Evolutionary conservation across 1,140 invertebrate species (phyloP), one percentile per base, ranked within the genome.

Genomic region (Telenomus remus): DNA sequence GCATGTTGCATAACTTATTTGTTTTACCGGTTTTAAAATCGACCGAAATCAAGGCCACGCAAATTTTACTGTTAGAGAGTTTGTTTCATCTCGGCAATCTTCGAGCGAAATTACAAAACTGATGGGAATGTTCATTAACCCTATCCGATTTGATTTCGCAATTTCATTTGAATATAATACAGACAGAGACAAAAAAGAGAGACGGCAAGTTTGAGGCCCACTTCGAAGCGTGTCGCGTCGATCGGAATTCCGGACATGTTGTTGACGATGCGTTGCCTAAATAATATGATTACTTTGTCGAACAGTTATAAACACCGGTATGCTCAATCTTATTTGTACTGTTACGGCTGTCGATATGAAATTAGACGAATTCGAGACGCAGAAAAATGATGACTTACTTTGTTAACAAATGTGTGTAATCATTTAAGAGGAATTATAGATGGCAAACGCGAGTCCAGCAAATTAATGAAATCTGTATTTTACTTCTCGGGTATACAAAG

Each of bases 221-320:
- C 50, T 60, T 49, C 49, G 4, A 19, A n/a, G 9, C 42, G 15
- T 43, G 16, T 16, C 51, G 27, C 13, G 27, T 60, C 43, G 53
- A 72, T 72, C 59, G 19, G 47, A 72, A 64, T 53, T 15, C 39
- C n/a, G 57, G 13, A 27, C 57, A 33, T 47, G 49, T 55, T 54
- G 66, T 42, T 54, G 50, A 15, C 19, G 51, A 57, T 35, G 49
- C 48, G 48, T 60, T 44, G 60, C 48, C 43, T 65, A 73, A 73
- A 73, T 73, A 73, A 73, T 60, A 73, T 73, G 12, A 73, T 73
- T 65, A 66, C 50, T 60, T 65, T 55, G 34, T n/a, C 19, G 9
- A 43, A 65, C 61, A 60, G 70, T 73, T 65, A 65, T 27, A 27
- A 15, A 64, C 34, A 65, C 42, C 60, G 69, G 47, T 59, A 65